Evolutionary conservation across 1,140 invertebrate species (phyloP).

Genomic region (Geopemphigus sp.): DNA sequence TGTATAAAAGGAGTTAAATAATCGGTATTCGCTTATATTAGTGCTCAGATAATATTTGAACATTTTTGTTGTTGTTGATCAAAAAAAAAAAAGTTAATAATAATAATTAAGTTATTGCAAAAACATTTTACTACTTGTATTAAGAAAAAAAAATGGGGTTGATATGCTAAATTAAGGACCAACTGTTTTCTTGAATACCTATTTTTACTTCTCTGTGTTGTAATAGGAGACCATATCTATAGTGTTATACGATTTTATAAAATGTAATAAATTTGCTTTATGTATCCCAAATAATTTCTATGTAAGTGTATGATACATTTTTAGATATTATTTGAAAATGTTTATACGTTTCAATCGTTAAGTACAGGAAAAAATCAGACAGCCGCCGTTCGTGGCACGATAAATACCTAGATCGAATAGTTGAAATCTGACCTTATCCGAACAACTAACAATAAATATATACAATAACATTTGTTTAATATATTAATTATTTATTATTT

Average conservation of each 20-base stretch:
- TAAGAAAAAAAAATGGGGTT: slow-evolving; percentile 46
- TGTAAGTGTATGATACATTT: neutral
- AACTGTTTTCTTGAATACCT: slow-evolving; percentile 49
- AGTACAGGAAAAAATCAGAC: neutral
- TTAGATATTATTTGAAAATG: neutral
- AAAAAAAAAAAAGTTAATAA: slow-evolving; percentile 37
- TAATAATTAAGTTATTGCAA: slow-evolving; percentile 40
- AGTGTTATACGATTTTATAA: slow-evolving; percentile 26
- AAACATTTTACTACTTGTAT: slow-evolving; percentile 47
- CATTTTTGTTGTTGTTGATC: slow-evolving; percentile 48
- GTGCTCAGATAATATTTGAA: slow-evolving; percentile 50
- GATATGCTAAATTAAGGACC: slow-evolving; percentile 47
- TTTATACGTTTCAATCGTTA: neutral
- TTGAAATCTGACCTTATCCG: slow-evolving; percentile 17
- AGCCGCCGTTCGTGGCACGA: neutral
- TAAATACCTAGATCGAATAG: too few relatives aligned
- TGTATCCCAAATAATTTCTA: slow-evolving; percentile 17
- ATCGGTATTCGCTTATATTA: slow-evolving; percentile 50
- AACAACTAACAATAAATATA: neutral
- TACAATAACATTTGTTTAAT: slow-evolving; percentile 43
- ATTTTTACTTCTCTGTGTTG: slow-evolving; percentile 49
- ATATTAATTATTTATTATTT: slow-evolving; percentile 49
- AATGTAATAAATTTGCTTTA: slow-evolving; percentile 39
- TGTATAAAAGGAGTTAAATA: slow-evolving; percentile 50
- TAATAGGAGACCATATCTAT: slow-evolving; percentile 49